Evolutionary conservation across 2,888 invertebrate species (phyloP).

Genomic region (Fragum whitleyi): DNA sequence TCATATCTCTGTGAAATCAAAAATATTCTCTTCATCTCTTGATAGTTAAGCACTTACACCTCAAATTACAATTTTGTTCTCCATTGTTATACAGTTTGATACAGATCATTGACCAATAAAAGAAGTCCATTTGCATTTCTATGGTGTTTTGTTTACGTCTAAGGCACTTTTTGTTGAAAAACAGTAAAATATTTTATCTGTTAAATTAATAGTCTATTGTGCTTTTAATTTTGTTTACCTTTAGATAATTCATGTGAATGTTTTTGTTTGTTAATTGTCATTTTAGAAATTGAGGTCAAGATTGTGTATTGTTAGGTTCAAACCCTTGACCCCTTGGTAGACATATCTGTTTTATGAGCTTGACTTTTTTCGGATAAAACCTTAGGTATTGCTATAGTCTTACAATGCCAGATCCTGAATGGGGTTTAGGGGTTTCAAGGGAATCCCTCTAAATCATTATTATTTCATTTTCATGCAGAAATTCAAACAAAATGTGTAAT

Average conservation of each 20-base stretch:
- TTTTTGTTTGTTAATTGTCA: not conserved
- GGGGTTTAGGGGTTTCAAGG: too few species aligned
- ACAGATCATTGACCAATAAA: not conserved
- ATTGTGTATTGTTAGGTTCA: not conserved
- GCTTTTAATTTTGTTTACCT: slow-evolving; percentile 22
- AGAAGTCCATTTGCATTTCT: slow-evolving; percentile 17
- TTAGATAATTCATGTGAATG: slow-evolving; percentile 11
- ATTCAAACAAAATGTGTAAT: too few species aligned
- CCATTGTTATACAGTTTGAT: not conserved
- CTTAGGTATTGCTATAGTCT: too few species aligned
- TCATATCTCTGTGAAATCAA: too few species aligned
- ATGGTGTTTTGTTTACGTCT: slow-evolving; percentile 1
- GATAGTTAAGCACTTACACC: too few species aligned
- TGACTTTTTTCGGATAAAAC: too few species aligned
- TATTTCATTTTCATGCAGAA: too few species aligned
- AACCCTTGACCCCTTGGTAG: too few species aligned
- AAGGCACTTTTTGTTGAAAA: slow-evolving; percentile 12
- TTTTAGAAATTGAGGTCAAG: not conserved
- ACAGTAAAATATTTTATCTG: slow-evolving; percentile 22
- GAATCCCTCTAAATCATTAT: too few species aligned
- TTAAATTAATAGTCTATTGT: slow-evolving; percentile 12
- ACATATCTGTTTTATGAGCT: too few species aligned
- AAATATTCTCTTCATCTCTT: too few species aligned
- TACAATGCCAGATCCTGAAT: too few species aligned
- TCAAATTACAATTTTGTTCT: not conserved